Conservation (phyloP, 2,113 vertebrate species). For the Tenebrosternarchus preto region DNA sequence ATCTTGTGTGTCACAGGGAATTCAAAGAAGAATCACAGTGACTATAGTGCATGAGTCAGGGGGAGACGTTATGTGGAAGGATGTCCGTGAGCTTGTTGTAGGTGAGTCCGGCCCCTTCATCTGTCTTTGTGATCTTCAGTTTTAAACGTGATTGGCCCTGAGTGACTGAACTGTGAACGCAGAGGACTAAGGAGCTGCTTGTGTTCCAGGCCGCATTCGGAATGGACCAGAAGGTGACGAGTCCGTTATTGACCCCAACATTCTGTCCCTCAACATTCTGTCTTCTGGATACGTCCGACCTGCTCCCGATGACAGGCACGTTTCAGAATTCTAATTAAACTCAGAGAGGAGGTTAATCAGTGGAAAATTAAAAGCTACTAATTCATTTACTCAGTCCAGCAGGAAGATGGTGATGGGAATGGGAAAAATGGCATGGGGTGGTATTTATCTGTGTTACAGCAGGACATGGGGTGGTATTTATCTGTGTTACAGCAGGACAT, state of each 20-base stretch:
- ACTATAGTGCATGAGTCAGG: conserved; percentile 93
- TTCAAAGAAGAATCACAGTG: conserved; percentile 91
- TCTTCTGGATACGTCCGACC: conserved; percentile 86
- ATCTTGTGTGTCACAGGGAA: conserved; percentile 77
- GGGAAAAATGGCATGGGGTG: background rate
- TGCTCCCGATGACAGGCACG: conserved; percentile 89
- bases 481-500: background rate
- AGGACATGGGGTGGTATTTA: background rate
- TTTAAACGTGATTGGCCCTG: background rate
- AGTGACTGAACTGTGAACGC: background rate
- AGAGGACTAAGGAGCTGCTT: background rate
- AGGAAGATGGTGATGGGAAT: background rate
- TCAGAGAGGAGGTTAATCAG: background rate
- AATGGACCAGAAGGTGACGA: conserved; percentile 91
- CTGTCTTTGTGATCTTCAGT: background rate
- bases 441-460: background rate
- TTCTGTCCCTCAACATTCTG: conserved; percentile 94
- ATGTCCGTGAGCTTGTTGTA: conserved; percentile 94
- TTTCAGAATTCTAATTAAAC: conserved; percentile 44
- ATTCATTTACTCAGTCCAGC: background rate
- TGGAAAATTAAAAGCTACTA: background rate
- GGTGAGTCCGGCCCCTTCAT: conserved; percentile 74
- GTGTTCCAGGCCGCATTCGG: conserved; percentile 85
- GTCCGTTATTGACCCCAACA: conserved; percentile 91
- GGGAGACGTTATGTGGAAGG: conserved; percentile 89